Base-by-base conservation (phyloP, 2,113 vertebrate species). In the Choloepus hoffmanni region DNA sequence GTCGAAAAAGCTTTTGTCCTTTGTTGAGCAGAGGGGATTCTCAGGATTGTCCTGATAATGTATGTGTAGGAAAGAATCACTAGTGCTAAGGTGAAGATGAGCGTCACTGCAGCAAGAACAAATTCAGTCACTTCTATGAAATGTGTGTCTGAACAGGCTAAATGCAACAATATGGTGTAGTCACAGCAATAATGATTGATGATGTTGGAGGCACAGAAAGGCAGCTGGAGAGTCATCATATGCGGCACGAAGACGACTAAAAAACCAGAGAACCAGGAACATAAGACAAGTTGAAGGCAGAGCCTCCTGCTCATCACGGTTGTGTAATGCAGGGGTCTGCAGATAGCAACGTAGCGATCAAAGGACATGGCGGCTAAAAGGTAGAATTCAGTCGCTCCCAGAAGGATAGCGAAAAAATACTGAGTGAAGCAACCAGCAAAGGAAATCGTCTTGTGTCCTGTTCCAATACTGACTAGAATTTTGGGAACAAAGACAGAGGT, bases 141-240 rank as follows among this genome's bases (percentile, higher is more conserved):
- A 30, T 43, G 88, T 79, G 96, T 96, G 70, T 97, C 96, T 72
- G 92, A 94, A 77, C 96, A 97, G 15, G 96, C 82, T n/a, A 97
- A 85, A 72, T 79, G 96, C 36, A 97, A 7, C 74, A 97, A 36
- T 10, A 95, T 28, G 0, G 87, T 96, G 9, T 94, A 96, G 89
- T 96, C 97, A 87, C 94, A 96, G 92, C 82, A 96, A 19, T 95
- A 97, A 73, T 96, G 96, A n/a, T 95, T 96, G 73, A 97, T 96
- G 85, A 95, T 3, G 11, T 96, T 96, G 94, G 97, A 92, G 12
- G 88, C 88, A 7, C 98, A 98, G 85, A 97, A 98, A 21, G 85
- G 79, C 45, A 98, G 68, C 58, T 78, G 93, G 1, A 96, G 33
- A 24, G 96, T 89, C 92, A 98, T 96, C 2, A 53, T 2, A 23